These are phyloP conservation scores for Trichacis sp. DNA, from an alignment of 2,888 invertebrate species.

Conservation along the genomic window DNA sequence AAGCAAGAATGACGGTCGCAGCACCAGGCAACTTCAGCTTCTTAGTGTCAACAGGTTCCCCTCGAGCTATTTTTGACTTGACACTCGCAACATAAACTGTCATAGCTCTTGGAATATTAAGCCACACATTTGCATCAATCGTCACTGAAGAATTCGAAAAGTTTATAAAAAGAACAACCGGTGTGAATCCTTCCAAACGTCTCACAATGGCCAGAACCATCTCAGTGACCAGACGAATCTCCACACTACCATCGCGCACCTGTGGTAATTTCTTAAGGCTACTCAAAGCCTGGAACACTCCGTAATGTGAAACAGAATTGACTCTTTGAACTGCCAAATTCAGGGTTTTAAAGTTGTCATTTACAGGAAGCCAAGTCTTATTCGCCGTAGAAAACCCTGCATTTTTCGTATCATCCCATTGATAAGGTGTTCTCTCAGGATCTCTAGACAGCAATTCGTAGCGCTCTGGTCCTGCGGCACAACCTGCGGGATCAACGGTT, in stretches of 20 bases:
- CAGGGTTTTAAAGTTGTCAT: slow-evolving; percentile 72
- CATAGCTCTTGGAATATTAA: slow-evolving; percentile 49
- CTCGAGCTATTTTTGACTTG: slow-evolving; percentile 34
- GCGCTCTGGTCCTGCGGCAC: slow-evolving; percentile 74
- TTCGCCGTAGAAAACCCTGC: slow-evolving; percentile 75
- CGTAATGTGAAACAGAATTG: slow-evolving; percentile 71
- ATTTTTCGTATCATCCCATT: slow-evolving; percentile 73
- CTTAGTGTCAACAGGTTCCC: slow-evolving; percentile 24
- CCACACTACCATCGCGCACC: slow-evolving; percentile 66
- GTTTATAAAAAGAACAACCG: slow-evolving; percentile 53
- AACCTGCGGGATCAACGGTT: slow-evolving; percentile 78
- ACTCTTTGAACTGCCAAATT: slow-evolving; percentile 74
- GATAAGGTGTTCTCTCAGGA: slow-evolving; percentile 77
- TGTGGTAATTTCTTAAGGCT: slow-evolving; percentile 70
- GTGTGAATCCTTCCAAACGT: slow-evolving; percentile 13
- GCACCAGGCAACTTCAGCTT: slow-evolving; percentile 47
- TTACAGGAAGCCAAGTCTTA: slow-evolving; percentile 78
- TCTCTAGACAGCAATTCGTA: slow-evolving; percentile 75
- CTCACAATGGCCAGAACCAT: slow-evolving; percentile 52
- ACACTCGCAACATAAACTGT: slow-evolving; percentile 48
- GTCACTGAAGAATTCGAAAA: slow-evolving; percentile 33
- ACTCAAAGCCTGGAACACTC: slow-evolving; percentile 73
- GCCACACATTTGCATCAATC: slow-evolving; percentile 49
- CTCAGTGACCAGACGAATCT: slow-evolving; percentile 51
- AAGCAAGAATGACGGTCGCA: slow-evolving; percentile 48